These are phyloP conservation scores for Oscheius myriophilus DNA, from an alignment of 2,888 invertebrate species.

Conservation along the genomic window DNA sequence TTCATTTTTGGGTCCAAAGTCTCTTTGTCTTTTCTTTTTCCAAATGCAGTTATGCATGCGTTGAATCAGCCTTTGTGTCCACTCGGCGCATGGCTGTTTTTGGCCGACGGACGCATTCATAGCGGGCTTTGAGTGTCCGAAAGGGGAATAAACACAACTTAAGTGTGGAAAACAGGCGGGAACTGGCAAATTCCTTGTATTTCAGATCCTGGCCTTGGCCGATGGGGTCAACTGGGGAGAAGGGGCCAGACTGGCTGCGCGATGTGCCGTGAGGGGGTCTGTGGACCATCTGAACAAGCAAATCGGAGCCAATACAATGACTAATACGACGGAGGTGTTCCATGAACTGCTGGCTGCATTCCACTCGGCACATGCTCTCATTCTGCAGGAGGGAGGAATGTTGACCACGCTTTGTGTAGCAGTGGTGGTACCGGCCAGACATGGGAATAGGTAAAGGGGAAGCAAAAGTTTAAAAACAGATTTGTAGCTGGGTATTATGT, in stretches of 20 bases:
- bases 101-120: too few relatives aligned
- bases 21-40: not conserved
- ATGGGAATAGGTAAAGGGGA: constrained; percentile 44
- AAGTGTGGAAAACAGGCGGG: too few relatives aligned
- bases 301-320: constrained; percentile 47
- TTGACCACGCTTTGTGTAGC: constrained; percentile 86
- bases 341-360: constrained; percentile 82
- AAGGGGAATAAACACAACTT: too few relatives aligned
- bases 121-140: too few relatives aligned
- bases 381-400: constrained; percentile 83
- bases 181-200: not conserved
- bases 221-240: constrained; percentile 94
- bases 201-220: constrained; percentile 80
- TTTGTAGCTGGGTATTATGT: constrained; percentile 78
- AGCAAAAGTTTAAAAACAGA: not conserved
- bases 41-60: too few relatives aligned
- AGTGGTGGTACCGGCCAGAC: constrained; percentile 76
- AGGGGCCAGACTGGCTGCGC: constrained; percentile 76
- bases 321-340: constrained; percentile 78
- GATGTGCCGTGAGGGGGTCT: constrained; percentile 84
- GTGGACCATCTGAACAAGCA: constrained; percentile 81
- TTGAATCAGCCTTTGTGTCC: too few relatives aligned
- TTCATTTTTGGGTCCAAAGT: not conserved
- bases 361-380: constrained; percentile 85
- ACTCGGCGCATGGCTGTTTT: too few relatives aligned